Evolutionary conservation across 2,888 invertebrate species (phyloP).

Genomic region (Euzophera pinguis): DNA sequence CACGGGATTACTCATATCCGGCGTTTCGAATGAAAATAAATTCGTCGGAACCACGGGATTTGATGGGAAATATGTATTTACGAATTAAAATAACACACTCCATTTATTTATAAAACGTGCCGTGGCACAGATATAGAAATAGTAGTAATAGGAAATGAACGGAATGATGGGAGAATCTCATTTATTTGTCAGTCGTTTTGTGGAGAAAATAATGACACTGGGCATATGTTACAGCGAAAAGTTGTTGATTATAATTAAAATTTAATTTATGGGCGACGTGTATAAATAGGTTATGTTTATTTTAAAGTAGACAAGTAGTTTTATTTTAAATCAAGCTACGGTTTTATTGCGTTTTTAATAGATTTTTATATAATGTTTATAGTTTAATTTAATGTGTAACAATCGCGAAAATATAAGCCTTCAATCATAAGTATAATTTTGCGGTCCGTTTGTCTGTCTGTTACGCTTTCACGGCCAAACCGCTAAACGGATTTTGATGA

Average conservation of each 20-base stretch:
- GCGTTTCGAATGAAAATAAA: slow-evolving; percentile 26
- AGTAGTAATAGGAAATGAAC: slow-evolving; percentile 4
- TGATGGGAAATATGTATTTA: slow-evolving; percentile 6
- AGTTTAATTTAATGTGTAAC: no score
- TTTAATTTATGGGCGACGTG: background rate
- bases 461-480: no score
- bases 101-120: background rate
- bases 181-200: slow-evolving; percentile 5
- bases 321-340: no score
- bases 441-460: no score
- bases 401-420: no score
- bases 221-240: background rate
- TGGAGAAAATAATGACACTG: background rate
- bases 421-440: no score
- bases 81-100: slow-evolving; percentile 6
- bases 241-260: background rate
- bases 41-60: slow-evolving; percentile 17
- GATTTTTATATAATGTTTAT: no score
- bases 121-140: slow-evolving; percentile 6
- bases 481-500: no score
- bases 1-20: slow-evolving; percentile 45
- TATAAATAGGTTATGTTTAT: background rate
- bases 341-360: no score
- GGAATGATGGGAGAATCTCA: background rate
- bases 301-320: no score